These are phyloP conservation scores for Montipora sp. DNA, from an alignment of 64 coral and sea anemone species.

Conservation along the genomic window DNA sequence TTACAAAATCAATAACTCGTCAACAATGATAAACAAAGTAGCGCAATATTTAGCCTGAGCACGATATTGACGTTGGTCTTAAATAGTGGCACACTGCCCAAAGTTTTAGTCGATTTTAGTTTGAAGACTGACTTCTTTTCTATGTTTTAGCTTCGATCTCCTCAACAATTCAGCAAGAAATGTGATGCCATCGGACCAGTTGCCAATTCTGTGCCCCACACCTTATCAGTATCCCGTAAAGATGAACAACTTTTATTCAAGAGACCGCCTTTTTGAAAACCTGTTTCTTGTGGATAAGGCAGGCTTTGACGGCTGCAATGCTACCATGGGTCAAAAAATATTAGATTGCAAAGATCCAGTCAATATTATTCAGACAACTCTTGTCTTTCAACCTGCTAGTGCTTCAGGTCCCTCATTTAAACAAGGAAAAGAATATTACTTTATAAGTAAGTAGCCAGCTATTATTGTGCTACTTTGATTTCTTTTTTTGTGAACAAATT, in stretches of 20 bases:
- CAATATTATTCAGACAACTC: neutral
- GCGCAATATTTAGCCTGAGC: too few species aligned
- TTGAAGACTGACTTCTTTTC: neutral
- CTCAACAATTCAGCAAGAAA: slow-evolving; percentile 35
- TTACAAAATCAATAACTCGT: too few species aligned
- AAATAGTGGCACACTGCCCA: slow-evolving; percentile 10
- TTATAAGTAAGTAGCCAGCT: slow-evolving; percentile 51
- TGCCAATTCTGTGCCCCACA: slow-evolving; percentile 26
- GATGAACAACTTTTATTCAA: neutral
- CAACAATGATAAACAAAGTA: too few species aligned
- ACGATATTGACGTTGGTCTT: too few species aligned
- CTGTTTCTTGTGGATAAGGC: slow-evolving; percentile 64
- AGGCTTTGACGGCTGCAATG: slow-evolving; percentile 59
- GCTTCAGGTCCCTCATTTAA: slow-evolving; percentile 20
- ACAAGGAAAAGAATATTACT: slow-evolving; percentile 46
- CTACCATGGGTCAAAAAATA: slow-evolving; percentile 35
- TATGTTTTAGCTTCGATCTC: slow-evolving; percentile 43
- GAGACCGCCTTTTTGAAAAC: slow-evolving; percentile 51
- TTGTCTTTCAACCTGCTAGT: slow-evolving; percentile 23
- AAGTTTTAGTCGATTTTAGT: neutral
- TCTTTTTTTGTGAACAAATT: too few species aligned
- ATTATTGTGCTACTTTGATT: neutral
- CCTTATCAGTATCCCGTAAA: neutral
- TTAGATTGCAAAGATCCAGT: slow-evolving; percentile 29
- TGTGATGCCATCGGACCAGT: slow-evolving; percentile 31